Base-by-base conservation (phyloP, 1,140 invertebrate genomes). In the Drosophila ogumai region DNA sequence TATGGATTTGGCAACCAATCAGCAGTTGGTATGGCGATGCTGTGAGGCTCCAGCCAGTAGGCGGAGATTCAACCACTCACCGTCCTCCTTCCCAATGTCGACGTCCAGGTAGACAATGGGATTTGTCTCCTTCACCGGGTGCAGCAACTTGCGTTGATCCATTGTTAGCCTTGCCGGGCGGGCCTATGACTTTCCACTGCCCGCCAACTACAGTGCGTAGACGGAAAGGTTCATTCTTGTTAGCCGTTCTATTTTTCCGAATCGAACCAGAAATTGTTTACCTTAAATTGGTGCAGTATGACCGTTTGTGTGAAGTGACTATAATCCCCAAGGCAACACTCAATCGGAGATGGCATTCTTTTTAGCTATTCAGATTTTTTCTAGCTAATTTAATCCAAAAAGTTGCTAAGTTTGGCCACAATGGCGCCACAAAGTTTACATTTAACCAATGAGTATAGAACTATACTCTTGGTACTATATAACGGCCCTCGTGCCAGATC, bases 21-120 rank as follows among this genome's bases (percentile, higher is more conserved):
- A 61, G 43, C 25, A 34, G 55, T 76, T 75, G 61, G 34, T 22
- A 60, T 67, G 63, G 55, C 52, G 54, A 82, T 64, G 47, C 47
- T 46, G 12, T 64, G 34, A 59, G 63, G 34, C 12, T 36, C 25
- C 31, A 31, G 64, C 41, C 58, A n/a, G 9, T 10, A n/a, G 46
- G 46, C 22, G 5, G 38, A 15, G 44, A 52, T 15, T 50, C 19
- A 54, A 36, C 22, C 13, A 69, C 76, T 84, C 71, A 92, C 91
- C 94, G 92, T 92, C 92, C 68, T 94, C 94, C 31, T 94, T 93
- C 36, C 94, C 95, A 78, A 97, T 94, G 73, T 93, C 93, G 60
- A 97, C 94, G 74, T 97, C 96, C 73, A 97, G 93, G 86, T 94
- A 97, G 22, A 95, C 94, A 34, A 95, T 84, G 0, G 94, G 94